Base-by-base conservation (phyloP, 2,797 vertebrate genomes). In the Hoplostethus mediterraneus region DNA sequence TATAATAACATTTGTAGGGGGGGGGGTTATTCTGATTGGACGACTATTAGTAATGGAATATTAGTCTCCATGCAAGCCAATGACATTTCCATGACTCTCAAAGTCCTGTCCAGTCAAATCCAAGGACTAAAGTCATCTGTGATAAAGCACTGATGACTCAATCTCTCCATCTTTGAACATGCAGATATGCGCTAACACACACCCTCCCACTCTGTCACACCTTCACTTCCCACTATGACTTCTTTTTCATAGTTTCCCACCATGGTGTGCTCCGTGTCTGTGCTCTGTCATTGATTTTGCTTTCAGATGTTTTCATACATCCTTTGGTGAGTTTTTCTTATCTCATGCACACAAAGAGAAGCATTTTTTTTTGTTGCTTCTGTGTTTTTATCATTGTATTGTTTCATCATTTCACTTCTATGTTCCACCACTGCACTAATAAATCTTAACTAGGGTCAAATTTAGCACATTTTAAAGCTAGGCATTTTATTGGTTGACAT, bases 191-290 rank as follows among this genome's bases (percentile, higher is more conserved):
- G 14, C 51, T 38, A 3, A 30, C 0, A 1, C 13, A 67, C 49
- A 14, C n/a, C 0, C 17, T 40, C 31, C 42, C 47, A 55, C 45
- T 52, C n/a, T 16, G 14, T 1, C 30, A 53, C 51, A 62, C 44
- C 71, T 3, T 63, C 51, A 62, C 33, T 75, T 70, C 73, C 33
- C 3, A 10, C 17, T 44, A 13, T 28, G 5, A 5, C 10, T 55
- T 53, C 4, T 42, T 60, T 67, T 60, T 55, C 2, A 17, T 21
- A 21, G 5, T 21, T 49, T 49, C 8, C 16, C 47, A 49, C 47
- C 47, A 49, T 49, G 47, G 47, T 49, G 47, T 17, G 28, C 28
- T 28, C 28, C 28, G 28, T 28, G 28, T 28, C 28, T 28, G 28
- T 28, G 28, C 28, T 28, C 28, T 49, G 7, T 49, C n/a, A 49